These are phyloP conservation scores for Kryptopterus vitreolus DNA, from an alignment of 2,797 vertebrate genomes.

Conservation along the genomic window DNA sequence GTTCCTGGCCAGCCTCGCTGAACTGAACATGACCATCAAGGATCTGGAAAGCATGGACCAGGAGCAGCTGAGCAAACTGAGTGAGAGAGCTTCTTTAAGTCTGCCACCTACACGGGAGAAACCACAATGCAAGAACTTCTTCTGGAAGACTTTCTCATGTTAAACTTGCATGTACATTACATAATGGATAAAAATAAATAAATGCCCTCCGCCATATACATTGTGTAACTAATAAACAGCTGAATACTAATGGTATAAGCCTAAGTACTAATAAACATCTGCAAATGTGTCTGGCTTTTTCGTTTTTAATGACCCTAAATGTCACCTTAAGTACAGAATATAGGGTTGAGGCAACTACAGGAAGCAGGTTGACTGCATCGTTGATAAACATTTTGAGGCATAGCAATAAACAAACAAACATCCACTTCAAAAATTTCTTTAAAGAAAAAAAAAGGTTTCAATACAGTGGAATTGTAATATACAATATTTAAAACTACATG, in stretches of 20 bases:
- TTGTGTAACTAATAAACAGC: neutral
- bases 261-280: constrained; percentile 23
- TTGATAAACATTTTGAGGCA: too few species aligned
- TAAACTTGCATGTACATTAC: constrained; percentile 41
- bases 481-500: neutral
- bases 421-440: neutral
- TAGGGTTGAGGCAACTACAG: neutral
- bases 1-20: constrained; percentile 59
- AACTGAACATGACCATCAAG: constrained; percentile 54
- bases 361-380: neutral
- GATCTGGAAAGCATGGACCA: constrained; percentile 24
- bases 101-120: constrained; percentile 52
- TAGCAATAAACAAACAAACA: neutral
- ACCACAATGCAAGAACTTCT: constrained; percentile 70
- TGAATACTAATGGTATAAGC: neutral
- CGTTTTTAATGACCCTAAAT: neutral
- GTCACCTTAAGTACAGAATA: neutral
- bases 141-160: constrained; percentile 78
- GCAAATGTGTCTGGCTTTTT: neutral
- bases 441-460: neutral
- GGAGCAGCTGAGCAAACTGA: constrained; percentile 42
- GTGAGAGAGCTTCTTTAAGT: constrained; percentile 39
- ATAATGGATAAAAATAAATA: neutral
- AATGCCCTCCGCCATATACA: neutral
- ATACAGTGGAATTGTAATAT: neutral